A percentile compares a stretch with the other conserved stretches of the same genome.
Conservation (phyloP, 1,140 invertebrate species). For the Drosophila kurseongensis region DNA sequence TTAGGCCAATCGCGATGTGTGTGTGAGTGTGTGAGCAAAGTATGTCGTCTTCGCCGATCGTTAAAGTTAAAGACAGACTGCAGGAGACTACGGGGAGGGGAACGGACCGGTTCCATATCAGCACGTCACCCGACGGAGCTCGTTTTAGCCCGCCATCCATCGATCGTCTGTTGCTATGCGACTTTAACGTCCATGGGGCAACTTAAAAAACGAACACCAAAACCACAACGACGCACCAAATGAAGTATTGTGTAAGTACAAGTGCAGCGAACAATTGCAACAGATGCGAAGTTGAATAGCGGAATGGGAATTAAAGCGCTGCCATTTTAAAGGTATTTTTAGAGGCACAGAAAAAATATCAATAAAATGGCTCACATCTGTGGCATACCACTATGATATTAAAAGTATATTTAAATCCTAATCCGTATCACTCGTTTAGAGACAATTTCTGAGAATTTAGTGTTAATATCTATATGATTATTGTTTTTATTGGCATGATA, state of each 20-base stretch:
- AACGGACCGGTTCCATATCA: conserved; percentile 70
- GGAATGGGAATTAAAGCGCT: conserved; percentile 37
- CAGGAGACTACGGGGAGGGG: conserved; percentile 5
- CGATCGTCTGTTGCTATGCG: conserved; percentile 64
- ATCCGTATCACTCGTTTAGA: neutral
- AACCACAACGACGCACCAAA: conserved; percentile 24
- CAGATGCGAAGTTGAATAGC: conserved; percentile 34
- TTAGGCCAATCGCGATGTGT: neutral
- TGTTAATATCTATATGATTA: neutral
- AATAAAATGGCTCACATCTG: neutral
- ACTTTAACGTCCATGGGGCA: conserved; percentile 21
- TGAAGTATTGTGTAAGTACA: conserved; percentile 42
- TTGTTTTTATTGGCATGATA: neutral
- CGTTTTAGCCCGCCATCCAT: conserved; percentile 15
- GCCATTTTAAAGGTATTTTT: conserved; percentile 54
- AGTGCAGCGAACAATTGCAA: conserved; percentile 50
- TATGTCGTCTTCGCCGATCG: conserved; percentile 62
- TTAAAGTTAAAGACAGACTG: conserved; percentile 10
- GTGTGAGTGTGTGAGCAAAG: conserved; percentile 23
- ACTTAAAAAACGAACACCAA: conserved; percentile 40
- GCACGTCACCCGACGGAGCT: conserved; percentile 33
- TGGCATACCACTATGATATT: too few relatives aligned
- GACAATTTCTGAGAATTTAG: neutral
- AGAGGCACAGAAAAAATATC: conserved; percentile 13
- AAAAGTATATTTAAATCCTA: neutral